A percentile compares a stretch with the other conserved stretches of the same genome.
Evolutionary conservation across 2,113 vertebrate species (phyloP).

Genomic region (Strigops habroptila): DNA sequence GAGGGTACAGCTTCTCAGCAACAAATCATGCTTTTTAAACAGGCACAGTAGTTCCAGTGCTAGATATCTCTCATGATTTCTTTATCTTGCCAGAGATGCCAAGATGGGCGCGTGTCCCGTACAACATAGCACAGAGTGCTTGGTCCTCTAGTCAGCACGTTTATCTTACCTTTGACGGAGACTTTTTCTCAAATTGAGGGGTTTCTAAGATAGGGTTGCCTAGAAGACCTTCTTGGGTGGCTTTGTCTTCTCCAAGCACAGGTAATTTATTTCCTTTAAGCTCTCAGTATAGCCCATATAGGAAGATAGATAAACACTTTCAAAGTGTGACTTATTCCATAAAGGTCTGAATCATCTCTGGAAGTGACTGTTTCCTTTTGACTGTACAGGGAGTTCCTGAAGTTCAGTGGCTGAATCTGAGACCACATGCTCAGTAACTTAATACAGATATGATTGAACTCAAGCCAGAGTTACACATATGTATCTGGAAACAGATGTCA

Average conservation of each 20-base stretch:
- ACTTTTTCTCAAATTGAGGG: not conserved
- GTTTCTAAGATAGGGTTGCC: not conserved
- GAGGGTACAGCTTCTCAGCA: not conserved
- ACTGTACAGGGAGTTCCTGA: not conserved
- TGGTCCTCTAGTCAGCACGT: not conserved
- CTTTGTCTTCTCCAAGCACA: not conserved
- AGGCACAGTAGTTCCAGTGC: not conserved
- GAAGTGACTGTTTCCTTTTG: not conserved
- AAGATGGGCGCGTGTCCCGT: not conserved
- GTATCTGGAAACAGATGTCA: not conserved
- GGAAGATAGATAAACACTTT: not conserved
- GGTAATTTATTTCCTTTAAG: not conserved
- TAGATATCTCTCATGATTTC: not conserved
- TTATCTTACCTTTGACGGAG: not conserved
- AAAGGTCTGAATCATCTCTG: not conserved
- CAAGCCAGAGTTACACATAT: not conserved
- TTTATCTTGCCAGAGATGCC: not conserved
- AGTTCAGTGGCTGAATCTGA: not conserved
- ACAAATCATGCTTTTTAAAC: not conserved
- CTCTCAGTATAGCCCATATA: rapidly evolving
- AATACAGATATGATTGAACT: not conserved
- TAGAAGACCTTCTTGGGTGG: not conserved
- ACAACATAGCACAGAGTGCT: not conserved
- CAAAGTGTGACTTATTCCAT: not conserved
- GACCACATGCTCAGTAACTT: not conserved